Evolutionary conservation across 2,113 vertebrate genomes (phyloP).

Genomic region (Etia nguti): DNA sequence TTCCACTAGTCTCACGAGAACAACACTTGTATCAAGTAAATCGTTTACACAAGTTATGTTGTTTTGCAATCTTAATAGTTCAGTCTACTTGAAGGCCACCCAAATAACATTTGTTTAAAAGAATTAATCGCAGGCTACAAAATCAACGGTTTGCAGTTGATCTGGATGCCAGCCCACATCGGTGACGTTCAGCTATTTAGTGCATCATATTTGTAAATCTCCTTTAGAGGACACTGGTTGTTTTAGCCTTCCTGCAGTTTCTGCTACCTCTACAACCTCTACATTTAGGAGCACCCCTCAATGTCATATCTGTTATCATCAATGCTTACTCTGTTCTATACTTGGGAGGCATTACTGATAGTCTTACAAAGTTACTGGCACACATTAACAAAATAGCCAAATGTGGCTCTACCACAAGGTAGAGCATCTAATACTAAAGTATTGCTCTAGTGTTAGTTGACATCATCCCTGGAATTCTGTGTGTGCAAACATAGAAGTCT

Average conservation of each 20-base stretch:
- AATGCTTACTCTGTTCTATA: background rate
- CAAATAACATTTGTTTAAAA: background rate
- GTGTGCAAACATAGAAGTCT: background rate
- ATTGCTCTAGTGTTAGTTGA: background rate
- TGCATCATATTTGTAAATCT: background rate
- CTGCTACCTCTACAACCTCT: background rate
- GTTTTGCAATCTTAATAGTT: background rate
- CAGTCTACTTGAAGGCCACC: background rate
- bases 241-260: background rate
- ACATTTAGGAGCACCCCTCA: background rate
- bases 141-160: background rate
- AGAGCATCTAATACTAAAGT: background rate
- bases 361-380: background rate
- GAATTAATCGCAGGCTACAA: background rate
- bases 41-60: background rate
- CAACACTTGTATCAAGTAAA: slow-evolving; percentile 1
- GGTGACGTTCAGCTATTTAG: background rate
- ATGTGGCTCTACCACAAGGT: background rate
- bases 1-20: background rate
- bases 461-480: background rate
- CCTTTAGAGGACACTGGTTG: background rate
- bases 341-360: background rate
- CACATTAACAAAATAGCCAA: background rate
- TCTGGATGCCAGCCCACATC: background rate
- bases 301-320: accelerated